Percentiles rank a stretch among this genome's conserved stretches.
Evolutionary conservation across 2,113 vertebrate genomes (phyloP).

Genomic region (Sarotherodon lohbergeri): DNA sequence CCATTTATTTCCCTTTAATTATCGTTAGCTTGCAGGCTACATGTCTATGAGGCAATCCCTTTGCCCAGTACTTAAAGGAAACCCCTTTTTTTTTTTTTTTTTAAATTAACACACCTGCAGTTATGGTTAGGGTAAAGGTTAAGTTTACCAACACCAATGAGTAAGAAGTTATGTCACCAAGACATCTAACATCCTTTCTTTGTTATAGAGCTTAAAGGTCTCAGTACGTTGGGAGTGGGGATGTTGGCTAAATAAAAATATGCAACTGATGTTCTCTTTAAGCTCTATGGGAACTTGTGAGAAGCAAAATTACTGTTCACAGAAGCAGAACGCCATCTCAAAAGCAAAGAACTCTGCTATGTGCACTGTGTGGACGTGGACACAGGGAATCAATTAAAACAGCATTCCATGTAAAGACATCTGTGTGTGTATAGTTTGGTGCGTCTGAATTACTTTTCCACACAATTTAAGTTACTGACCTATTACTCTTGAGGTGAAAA

Average conservation of each 20-base stretch:
- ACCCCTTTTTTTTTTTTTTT: neutral
- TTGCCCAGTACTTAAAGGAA: neutral
- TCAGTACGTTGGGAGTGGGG: neutral
- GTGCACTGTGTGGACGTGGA: neutral
- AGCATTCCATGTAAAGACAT: neutral
- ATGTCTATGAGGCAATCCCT: neutral
- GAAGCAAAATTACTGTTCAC: neutral
- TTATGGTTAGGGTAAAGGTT: neutral
- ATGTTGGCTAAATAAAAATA: neutral
- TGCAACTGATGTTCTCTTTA: neutral
- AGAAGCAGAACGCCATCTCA: neutral
- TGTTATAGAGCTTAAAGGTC: neutral
- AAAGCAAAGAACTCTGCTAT: neutral
- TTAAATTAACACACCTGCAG: neutral
- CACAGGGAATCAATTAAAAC: neutral
- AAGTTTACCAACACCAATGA: neutral
- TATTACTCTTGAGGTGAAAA: neutral
- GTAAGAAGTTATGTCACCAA: neutral
- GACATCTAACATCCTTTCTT: neutral
- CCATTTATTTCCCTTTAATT: neutral
- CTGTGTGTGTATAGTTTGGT: neutral
- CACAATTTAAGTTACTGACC: neutral
- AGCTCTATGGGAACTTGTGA: neutral
- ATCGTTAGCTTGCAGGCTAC: neutral
- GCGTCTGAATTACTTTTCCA: neutral